Evolutionary conservation across 1,140 invertebrate genomes (phyloP), one percentile per base, ranked within the genome.

Genomic region (Pissodes strobi): DNA sequence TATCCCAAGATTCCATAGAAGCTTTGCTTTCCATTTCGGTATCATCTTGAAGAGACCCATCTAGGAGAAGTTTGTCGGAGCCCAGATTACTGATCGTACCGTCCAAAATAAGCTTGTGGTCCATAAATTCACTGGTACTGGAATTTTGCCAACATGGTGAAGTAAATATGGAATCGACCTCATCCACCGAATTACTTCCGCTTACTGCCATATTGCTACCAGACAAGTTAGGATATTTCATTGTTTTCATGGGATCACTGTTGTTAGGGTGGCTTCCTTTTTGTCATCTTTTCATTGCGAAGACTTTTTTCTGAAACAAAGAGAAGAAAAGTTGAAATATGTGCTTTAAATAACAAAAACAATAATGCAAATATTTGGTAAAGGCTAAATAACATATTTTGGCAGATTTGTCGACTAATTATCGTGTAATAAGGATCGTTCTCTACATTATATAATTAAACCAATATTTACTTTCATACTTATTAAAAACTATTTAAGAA

Each of bases 1-100:
- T 87, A 74, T 89, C 87, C 41, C 86, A 78, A 18, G 83, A 81
- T 67, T 87, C 85, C 72, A 86, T 80, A 0, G 82, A 81, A 38
- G 79, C 79, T 75, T 86, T 86, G 13, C 78, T 78, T 51, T 78
- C 75, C 23, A 78, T 72, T 51, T 80, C 79, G 39, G 70, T 74
- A n/a, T 80, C 77, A 72, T 74, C 18, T 74, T 80, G 79, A 70
- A 78, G 21, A 0, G 79, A 76, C 0, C 79, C 74, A 15, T 79
- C 79, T 0, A 83, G 49, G 1, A 83, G 70, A 1, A 83, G 57
- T 2, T 81, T 79, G 49, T 83, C 82, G 71, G 80, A 80, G 2
- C 79, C 76, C 21, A 75, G 43, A 48, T 72, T 73, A 34, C 66
- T 70, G 41, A 76, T 77, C 2, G 67, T 60, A 19, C 69, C 66